phyloP scores from a whole-genome alignment of 1,140 invertebrate species.

The Octopus bimaculoides region DNA sequence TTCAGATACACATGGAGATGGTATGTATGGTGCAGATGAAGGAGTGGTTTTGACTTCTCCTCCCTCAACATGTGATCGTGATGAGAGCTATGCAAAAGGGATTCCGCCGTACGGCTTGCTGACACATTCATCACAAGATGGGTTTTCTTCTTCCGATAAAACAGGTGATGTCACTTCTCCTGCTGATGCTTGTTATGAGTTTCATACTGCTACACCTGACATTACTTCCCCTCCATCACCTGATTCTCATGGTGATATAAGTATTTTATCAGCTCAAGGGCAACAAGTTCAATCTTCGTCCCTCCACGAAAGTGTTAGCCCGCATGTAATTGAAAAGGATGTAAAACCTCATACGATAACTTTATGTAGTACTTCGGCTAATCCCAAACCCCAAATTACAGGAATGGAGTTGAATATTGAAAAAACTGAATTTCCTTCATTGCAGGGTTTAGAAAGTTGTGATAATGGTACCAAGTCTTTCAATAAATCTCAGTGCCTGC shows the following conservation, averaged over 20 bases:
- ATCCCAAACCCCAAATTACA: background rate
- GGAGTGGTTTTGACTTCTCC: background rate
- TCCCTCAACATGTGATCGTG: background rate
- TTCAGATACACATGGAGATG: constrained; percentile 6
- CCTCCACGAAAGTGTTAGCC: too few species aligned
- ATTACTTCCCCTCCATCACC: constrained; percentile 7
- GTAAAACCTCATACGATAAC: background rate
- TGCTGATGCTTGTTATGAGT: constrained; percentile 8
- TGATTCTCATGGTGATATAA: background rate
- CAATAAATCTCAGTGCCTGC: background rate
- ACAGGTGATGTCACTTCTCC: constrained; percentile 8
- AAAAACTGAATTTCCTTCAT: background rate
- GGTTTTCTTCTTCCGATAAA: background rate
- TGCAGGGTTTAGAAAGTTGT: background rate
- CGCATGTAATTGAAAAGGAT: too few species aligned
- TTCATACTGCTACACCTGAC: constrained; percentile 9
- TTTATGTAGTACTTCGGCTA: background rate
- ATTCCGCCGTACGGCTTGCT: background rate
- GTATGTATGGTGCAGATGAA: background rate
- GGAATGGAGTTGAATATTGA: background rate
- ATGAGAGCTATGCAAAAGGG: background rate
- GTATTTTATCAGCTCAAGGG: background rate
- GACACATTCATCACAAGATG: background rate
- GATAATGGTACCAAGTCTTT: background rate
- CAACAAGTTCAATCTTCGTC: background rate